Evolutionary conservation across 92 coral and sea anemone genomes (phyloP).

Genomic region (Phenganax stokvisi): DNA sequence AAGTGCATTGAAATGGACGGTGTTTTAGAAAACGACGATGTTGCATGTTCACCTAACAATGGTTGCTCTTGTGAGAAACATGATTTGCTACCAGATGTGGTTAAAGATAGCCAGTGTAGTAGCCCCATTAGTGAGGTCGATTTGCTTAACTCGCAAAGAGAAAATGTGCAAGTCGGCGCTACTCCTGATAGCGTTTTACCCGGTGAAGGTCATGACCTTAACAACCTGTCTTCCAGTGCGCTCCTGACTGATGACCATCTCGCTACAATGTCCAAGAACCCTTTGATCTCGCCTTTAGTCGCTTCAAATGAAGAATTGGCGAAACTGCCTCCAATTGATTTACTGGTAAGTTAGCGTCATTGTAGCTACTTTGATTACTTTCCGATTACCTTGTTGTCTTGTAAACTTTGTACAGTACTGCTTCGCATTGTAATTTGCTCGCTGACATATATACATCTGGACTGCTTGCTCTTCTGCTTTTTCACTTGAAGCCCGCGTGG

Average conservation of each 20-base stretch:
- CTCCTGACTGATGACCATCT: conserved; percentile 27
- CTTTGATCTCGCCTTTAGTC: conserved; percentile 79
- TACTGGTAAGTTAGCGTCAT: conserved; percentile 64
- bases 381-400: too few species aligned
- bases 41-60: neutral
- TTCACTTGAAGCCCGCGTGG: too few species aligned
- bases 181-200: conserved; percentile 14
- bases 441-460: too few species aligned
- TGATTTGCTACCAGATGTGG: conserved; percentile 12
- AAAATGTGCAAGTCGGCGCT: neutral
- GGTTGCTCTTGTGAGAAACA: neutral
- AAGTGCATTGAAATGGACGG: too few species aligned
- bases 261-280: conserved; percentile 77
- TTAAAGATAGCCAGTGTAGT: neutral
- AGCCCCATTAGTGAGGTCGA: conserved; percentile 11
- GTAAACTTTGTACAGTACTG: too few species aligned
- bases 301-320: conserved; percentile 82
- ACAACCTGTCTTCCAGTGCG: conserved; percentile 12
- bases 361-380: neutral
- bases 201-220: neutral
- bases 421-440: too few species aligned
- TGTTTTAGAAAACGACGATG: too few species aligned
- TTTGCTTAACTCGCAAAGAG: neutral
- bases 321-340: conserved; percentile 79
- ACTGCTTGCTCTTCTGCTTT: too few species aligned